phyloP scores from a whole-genome alignment of 35 echinoderm and acorn worm species.

The Ptychodera flava region DNA sequence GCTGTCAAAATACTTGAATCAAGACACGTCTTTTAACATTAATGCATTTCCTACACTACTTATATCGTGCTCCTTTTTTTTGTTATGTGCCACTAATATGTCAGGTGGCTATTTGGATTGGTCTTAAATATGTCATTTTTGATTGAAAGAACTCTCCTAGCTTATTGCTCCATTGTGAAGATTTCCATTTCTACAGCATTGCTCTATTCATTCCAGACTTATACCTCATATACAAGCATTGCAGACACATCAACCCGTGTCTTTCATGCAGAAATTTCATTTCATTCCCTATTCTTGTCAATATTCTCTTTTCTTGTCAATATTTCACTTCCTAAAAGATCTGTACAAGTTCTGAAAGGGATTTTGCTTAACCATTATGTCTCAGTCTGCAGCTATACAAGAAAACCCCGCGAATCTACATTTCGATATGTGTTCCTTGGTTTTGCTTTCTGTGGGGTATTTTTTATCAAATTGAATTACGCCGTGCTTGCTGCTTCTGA shows the following conservation, averaged over 20 bases:
- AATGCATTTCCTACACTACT: not conserved
- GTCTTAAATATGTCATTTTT: slow-evolving; percentile 2
- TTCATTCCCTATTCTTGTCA: too few relatives aligned
- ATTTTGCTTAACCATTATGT: too few relatives aligned
- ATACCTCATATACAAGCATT: too few relatives aligned
- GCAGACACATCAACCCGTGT: too few relatives aligned
- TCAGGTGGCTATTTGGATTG: not conserved
- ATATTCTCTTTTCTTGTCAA: not conserved
- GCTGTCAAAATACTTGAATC: not conserved
- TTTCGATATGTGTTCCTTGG: too few relatives aligned
- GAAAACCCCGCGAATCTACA: too few relatives aligned
- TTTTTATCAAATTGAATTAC: too few relatives aligned
- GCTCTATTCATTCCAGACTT: not conserved
- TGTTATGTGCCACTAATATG: not conserved
- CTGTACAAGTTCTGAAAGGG: not conserved
- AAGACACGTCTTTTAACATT: not conserved
- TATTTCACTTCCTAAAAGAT: not conserved
- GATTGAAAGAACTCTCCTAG: not conserved
- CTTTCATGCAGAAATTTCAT: not conserved
- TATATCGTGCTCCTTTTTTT: not conserved
- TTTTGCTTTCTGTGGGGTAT: too few relatives aligned
- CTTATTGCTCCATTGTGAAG: not conserved
- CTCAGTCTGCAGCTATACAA: too few relatives aligned
- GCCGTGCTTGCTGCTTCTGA: too few relatives aligned
- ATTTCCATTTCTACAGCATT: not conserved